A percentile compares a stretch with the other conserved stretches of the same genome.
phyloP scores from a whole-genome alignment of 1,140 invertebrate species.

The Hylaeus anthracinus region DNA sequence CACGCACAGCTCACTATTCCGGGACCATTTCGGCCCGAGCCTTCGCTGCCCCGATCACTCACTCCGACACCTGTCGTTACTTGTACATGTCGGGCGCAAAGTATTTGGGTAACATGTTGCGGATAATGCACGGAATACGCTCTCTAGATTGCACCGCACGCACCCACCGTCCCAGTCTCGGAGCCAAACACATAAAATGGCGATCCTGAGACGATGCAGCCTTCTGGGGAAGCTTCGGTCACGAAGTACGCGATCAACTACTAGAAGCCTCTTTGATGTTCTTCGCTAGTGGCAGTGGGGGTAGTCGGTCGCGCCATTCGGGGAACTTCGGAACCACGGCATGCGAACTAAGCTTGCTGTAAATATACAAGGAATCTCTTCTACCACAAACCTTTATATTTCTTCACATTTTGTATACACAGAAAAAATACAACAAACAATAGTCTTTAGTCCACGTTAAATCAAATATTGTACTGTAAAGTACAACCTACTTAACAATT shows the following conservation, averaged over 20 bases:
- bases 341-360: neutral
- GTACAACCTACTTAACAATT: no score
- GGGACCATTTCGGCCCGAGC: conserved; percentile 61
- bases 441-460: no score
- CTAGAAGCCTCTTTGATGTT: conserved; percentile 13
- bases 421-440: no score
- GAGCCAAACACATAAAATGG: conserved; percentile 78
- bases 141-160: conserved; percentile 48
- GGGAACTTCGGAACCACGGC: neutral
- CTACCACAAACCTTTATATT: no score
- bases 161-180: conserved; percentile 68
- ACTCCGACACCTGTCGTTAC: conserved; percentile 67
- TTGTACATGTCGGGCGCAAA: conserved; percentile 71
- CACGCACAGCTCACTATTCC: conserved; percentile 66
- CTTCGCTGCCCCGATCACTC: conserved; percentile 54
- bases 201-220: conserved; percentile 66
- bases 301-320: neutral
- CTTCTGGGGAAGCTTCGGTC: conserved; percentile 63
- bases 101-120: conserved; percentile 73
- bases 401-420: no score
- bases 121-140: conserved; percentile 43
- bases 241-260: conserved; percentile 47
- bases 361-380: neutral
- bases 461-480: no score
- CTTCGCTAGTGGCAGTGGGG: conserved; percentile 17